A percentile compares a stretch with the other conserved stretches of the same genome.
phyloP scores from a whole-genome alignment of 2,888 invertebrate species.

The Erebia palarica region DNA sequence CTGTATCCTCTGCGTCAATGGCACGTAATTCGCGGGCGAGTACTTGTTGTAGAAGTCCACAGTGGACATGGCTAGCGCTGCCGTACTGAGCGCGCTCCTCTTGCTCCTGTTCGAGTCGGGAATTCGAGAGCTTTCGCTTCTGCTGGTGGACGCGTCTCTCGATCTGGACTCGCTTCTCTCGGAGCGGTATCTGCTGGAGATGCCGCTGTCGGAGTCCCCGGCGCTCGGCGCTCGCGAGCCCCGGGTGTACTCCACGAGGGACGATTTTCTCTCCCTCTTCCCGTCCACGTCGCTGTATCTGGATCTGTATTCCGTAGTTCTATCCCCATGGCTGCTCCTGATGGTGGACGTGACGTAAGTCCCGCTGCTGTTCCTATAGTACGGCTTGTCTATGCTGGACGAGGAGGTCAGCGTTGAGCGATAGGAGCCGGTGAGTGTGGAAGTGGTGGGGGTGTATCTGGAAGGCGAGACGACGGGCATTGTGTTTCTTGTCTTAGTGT shows the following conservation, averaged over 20 bases:
- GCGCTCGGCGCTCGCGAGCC: slow-evolving; percentile 71
- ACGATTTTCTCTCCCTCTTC: slow-evolving; percentile 68
- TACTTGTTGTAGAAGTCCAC: slow-evolving; percentile 89
- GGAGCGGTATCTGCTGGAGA: slow-evolving; percentile 60
- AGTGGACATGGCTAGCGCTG: slow-evolving; percentile 81
- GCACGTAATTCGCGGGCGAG: slow-evolving; percentile 88
- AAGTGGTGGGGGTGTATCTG: slow-evolving; percentile 69
- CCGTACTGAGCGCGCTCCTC: slow-evolving; percentile 74
- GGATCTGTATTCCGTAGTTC: slow-evolving; percentile 67
- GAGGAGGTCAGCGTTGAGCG: slow-evolving; percentile 72
- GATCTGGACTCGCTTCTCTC: slow-evolving; percentile 80
- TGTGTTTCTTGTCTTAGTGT: slow-evolving; percentile 46
- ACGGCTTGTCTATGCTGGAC: slow-evolving; percentile 80
- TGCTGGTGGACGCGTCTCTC: slow-evolving; percentile 77
- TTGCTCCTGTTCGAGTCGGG: slow-evolving; percentile 67
- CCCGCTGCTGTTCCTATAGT: slow-evolving; percentile 72
- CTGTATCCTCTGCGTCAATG: slow-evolving; percentile 75
- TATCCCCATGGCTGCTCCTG: slow-evolving; percentile 60
- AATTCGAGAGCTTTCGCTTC: slow-evolving; percentile 79
- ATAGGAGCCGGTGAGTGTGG: slow-evolving; percentile 76
- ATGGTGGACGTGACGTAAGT: slow-evolving; percentile 67
- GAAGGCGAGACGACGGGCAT: slow-evolving; percentile 85
- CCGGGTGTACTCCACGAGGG: slow-evolving; percentile 66
- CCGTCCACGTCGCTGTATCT: slow-evolving; percentile 71
- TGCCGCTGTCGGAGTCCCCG: slow-evolving; percentile 74